A percentile compares a stretch with the other conserved stretches of the same genome.
Evolutionary conservation across 2,797 vertebrate genomes (phyloP).

Genomic region (Xiphorhynchus erythropygius): DNA sequence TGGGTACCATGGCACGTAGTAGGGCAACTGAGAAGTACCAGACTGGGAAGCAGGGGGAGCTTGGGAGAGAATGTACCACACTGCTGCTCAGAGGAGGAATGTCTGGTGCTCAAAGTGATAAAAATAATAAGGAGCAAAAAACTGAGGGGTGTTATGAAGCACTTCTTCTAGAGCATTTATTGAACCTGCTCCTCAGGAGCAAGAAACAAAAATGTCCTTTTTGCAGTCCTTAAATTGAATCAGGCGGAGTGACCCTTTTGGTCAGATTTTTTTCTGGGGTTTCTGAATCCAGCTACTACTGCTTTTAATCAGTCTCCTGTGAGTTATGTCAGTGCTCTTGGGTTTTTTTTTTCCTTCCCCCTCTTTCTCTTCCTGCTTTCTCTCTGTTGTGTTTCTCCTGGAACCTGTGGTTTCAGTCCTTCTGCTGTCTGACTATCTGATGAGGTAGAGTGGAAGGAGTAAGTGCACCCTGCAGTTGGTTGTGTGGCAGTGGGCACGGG

Average conservation of each 20-base stretch:
- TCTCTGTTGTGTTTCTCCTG: background rate
- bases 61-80: background rate
- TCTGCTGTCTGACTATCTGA: background rate
- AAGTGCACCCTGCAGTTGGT: fast-evolving
- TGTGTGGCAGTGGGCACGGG: background rate
- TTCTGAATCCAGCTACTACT: background rate
- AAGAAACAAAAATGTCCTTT: background rate
- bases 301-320: background rate
- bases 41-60: background rate
- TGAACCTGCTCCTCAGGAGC: background rate
- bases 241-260: background rate
- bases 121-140: background rate
- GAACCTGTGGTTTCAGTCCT: background rate
- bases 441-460: background rate
- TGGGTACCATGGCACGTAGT: background rate
- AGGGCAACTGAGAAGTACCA: background rate
- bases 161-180: background rate
- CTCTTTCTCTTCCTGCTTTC: background rate
- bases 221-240: background rate
- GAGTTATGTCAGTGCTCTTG: background rate
- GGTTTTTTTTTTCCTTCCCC: background rate
- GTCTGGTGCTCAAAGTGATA: background rate
- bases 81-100: background rate
- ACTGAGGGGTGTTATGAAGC: background rate
- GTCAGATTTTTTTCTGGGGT: background rate